A percentile compares a stretch with the other conserved stretches of the same genome.
Conservation (phyloP, 2,888 invertebrate species). For the Heliothis peltigera region DNA sequence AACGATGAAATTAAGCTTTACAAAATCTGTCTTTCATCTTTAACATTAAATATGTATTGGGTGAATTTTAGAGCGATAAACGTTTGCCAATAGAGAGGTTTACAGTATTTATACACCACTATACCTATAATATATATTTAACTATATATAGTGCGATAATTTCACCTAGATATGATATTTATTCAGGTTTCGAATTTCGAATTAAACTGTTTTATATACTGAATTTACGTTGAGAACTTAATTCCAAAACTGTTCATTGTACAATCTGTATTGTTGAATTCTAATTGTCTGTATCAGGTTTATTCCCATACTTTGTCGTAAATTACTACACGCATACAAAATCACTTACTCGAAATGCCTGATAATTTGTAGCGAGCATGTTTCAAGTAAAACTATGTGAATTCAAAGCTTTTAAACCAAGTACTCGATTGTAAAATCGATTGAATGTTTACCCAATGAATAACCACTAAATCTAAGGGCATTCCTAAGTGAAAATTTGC, state of each 20-base stretch:
- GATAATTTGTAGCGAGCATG: constrained; percentile 33
- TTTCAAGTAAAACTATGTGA: constrained; percentile 44
- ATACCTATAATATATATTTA: constrained; percentile 13
- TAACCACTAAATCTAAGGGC: constrained; percentile 75
- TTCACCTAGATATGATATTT: constrained; percentile 8
- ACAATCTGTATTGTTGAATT: constrained; percentile 45
- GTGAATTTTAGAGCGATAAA: constrained; percentile 47
- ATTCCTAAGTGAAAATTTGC: constrained; percentile 87
- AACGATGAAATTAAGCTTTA: constrained; percentile 72
- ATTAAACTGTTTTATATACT: constrained; percentile 41
- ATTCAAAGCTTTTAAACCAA: constrained; percentile 7
- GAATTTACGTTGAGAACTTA: constrained; percentile 42
- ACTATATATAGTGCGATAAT: constrained; percentile 24
- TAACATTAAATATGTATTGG: constrained; percentile 66
- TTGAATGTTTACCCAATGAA: constrained; percentile 72
- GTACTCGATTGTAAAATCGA: constrained; percentile 61
- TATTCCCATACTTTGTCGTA: constrained; percentile 49
- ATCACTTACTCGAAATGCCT: constrained; percentile 40
- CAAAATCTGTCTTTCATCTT: constrained; percentile 68
- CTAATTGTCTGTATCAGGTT: constrained; percentile 38
- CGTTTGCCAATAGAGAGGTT: constrained; percentile 25
- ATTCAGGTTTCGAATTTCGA: constrained; percentile 32
- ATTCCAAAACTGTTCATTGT: constrained; percentile 47
- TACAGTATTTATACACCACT: constrained; percentile 16
- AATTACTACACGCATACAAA: constrained; percentile 50